Percentiles rank a stretch among this genome's conserved stretches.
Conservation (phyloP, 1,140 invertebrate species). For the Goniozus legneri region DNA sequence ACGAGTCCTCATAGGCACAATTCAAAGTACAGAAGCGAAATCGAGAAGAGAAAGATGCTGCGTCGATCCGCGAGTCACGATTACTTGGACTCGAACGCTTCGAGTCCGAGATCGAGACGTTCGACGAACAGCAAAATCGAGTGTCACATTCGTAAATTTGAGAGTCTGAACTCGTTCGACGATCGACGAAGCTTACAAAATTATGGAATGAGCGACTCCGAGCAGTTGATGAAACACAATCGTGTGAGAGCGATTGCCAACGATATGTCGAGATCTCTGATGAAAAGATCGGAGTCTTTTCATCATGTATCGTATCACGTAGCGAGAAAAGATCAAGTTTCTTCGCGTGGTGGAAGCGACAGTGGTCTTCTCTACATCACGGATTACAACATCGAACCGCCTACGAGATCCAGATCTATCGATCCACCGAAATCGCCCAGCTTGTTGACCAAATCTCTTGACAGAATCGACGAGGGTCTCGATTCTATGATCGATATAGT, state of each 20-base stretch:
- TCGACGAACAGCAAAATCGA: constrained; percentile 30
- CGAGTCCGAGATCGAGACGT: constrained; percentile 52
- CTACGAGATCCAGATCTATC: constrained; percentile 9
- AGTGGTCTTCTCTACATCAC: constrained; percentile 42
- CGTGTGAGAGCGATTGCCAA: too few relatives aligned
- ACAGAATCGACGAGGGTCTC: constrained; percentile 71
- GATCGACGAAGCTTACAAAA: constrained; percentile 32
- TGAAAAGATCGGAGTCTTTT: constrained; percentile 41
- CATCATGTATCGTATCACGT: constrained; percentile 37
- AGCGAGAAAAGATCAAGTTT: constrained; percentile 18
- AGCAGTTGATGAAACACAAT: too few relatives aligned
- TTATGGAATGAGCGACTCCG: constrained; percentile 14
- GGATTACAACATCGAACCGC: constrained; percentile 35
- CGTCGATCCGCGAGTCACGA: constrained; percentile 29
- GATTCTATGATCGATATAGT: constrained; percentile 71
- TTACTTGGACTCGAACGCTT: constrained; percentile 16
- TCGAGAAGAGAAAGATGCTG: constrained; percentile 31
- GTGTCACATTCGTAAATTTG: constrained; percentile 45
- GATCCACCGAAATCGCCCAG: constrained; percentile 28
- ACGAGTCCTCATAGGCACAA: constrained; percentile 15
- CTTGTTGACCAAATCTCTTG: constrained; percentile 68
- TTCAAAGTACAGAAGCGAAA: constrained; percentile 27
- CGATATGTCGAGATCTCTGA: not conserved
- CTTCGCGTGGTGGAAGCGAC: constrained; percentile 40
- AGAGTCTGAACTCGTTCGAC: constrained; percentile 47